Evolutionary conservation across 2,113 vertebrate genomes (phyloP).

Genomic region (Phylloscopus trochiloides): DNA sequence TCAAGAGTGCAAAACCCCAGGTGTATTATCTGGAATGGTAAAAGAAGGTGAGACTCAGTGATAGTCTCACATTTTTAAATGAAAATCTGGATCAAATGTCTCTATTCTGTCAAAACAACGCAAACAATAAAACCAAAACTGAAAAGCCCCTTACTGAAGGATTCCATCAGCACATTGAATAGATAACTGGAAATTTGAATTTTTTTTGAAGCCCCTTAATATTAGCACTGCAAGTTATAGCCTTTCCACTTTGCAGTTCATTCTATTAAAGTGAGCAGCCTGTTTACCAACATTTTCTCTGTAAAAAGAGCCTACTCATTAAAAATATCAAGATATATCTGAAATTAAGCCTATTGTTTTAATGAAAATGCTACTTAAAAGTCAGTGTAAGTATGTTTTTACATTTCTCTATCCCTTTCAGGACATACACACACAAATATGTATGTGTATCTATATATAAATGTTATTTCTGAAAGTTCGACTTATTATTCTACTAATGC

Average conservation of each 20-base stretch:
- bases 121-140: background rate
- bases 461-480: background rate
- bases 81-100: background rate
- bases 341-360: background rate
- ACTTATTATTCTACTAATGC: background rate
- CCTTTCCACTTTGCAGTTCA: background rate
- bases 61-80: background rate
- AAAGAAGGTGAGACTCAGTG: background rate
- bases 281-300: background rate
- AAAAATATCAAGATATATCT: background rate
- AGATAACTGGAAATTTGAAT: background rate
- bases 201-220: background rate
- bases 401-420: background rate
- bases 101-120: background rate
- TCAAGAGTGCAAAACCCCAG: no score
- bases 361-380: background rate
- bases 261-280: background rate
- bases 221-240: background rate
- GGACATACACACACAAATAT: background rate
- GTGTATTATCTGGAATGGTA: background rate
- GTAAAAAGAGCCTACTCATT: rapidly evolving
- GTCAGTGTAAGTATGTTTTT: background rate
- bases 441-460: background rate
- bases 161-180: background rate
- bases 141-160: background rate